Conservation (phyloP, 2,113 vertebrate species). For the Elgaria multicarinata region DNA sequence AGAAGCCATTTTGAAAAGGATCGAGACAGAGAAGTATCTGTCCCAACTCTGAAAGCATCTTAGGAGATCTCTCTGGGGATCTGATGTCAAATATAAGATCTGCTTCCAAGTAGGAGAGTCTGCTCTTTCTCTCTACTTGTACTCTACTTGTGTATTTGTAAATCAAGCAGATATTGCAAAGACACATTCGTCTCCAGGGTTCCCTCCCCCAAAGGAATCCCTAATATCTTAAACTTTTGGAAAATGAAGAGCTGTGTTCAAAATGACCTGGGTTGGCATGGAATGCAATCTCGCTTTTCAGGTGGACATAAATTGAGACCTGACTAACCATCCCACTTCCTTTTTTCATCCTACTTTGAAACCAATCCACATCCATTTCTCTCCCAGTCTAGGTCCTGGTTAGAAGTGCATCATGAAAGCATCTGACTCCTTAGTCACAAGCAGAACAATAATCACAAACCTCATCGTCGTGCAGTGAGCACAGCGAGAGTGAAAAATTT, state of each 20-base stretch:
- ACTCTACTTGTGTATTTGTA: not conserved
- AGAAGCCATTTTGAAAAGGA: not conserved
- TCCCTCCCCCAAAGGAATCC: not conserved
- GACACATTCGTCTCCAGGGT: not conserved
- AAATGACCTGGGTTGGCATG: too few species aligned
- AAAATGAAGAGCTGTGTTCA: too few species aligned
- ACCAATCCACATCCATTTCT: not conserved
- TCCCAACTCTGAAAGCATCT: not conserved
- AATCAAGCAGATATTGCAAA: not conserved
- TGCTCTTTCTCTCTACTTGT: not conserved
- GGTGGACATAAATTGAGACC: not conserved
- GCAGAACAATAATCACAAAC: not conserved
- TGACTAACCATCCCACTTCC: not conserved
- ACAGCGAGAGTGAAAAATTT: not conserved
- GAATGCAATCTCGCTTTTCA: too few species aligned
- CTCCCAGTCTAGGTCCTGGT: not conserved
- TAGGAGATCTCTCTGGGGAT: not conserved
- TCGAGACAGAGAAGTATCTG: not conserved
- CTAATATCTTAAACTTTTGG: not conserved
- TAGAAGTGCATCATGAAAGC: not conserved
- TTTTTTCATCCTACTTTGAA: not conserved
- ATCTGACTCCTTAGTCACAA: not conserved
- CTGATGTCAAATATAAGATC: not conserved
- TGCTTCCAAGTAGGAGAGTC: not conserved
- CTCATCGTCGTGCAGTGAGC: not conserved